Evolutionary conservation across 1,140 invertebrate species (phyloP).

Genomic region (Rhynchophorus ferrugineus): DNA sequence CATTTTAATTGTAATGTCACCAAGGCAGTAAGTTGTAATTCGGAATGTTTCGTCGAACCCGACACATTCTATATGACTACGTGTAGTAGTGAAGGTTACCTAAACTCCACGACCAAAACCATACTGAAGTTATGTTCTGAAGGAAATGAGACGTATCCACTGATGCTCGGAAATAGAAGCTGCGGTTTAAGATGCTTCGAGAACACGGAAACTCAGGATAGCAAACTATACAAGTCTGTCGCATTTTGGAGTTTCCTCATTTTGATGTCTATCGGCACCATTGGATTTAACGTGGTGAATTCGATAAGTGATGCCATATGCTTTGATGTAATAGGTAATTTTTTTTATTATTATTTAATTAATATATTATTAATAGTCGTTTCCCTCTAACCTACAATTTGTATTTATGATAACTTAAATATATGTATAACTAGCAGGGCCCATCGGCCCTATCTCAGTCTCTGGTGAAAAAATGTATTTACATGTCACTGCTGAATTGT

Average conservation of each 20-base stretch:
- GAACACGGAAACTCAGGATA: slow-evolving; percentile 17
- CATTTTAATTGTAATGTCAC: no score
- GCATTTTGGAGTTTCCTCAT: slow-evolving; percentile 67
- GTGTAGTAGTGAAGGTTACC: neutral
- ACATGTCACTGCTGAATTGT: no score
- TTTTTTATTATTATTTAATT: slow-evolving; percentile 12
- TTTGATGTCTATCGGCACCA: slow-evolving; percentile 61
- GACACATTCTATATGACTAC: slow-evolving; percentile 12
- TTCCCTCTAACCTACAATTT: neutral
- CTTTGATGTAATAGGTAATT: slow-evolving; percentile 68
- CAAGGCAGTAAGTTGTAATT: slow-evolving; percentile 19
- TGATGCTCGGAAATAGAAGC: neutral
- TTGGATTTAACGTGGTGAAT: slow-evolving; percentile 69
- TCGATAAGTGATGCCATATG: slow-evolving; percentile 73
- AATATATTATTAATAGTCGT: neutral
- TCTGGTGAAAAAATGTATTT: no score
- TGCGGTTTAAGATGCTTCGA: slow-evolving; percentile 17
- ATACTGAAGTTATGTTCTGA: slow-evolving; percentile 11
- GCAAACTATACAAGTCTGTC: slow-evolving; percentile 22
- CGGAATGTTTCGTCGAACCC: slow-evolving; percentile 23
- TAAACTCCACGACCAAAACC: neutral
- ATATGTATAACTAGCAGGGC: no score
- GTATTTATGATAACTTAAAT: no score
- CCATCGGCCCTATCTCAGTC: no score
- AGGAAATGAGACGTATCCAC: slow-evolving; percentile 8